Percentiles rank a stretch among this genome's conserved stretches.
phyloP scores from a whole-genome alignment of 2,797 vertebrate genomes.

The Xiphorhynchus erythropygius region DNA sequence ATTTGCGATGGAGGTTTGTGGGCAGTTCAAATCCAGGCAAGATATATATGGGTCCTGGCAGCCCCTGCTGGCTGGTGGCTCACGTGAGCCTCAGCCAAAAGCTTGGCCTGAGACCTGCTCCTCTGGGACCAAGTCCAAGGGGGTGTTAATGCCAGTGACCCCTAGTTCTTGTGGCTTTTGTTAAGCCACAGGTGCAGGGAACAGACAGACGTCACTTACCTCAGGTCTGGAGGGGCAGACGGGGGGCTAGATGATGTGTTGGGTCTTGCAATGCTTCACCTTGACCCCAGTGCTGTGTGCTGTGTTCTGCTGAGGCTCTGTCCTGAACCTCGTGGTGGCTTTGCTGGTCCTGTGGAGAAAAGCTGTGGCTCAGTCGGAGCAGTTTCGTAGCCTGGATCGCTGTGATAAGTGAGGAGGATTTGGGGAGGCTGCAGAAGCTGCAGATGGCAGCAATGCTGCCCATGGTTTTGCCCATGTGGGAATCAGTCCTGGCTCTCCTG shows the following conservation, averaged over 20 bases:
- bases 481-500: neutral
- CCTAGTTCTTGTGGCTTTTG: neutral
- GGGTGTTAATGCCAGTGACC: neutral
- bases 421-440: fast-evolving
- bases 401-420: fast-evolving
- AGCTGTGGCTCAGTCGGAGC: neutral
- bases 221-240: neutral
- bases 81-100: neutral
- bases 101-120: neutral
- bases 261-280: neutral
- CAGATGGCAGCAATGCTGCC: neutral
- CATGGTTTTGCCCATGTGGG: neutral
- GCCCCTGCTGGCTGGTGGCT: neutral
- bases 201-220: neutral
- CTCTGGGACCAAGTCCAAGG: fast-evolving
- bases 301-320: neutral
- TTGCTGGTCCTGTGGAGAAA: neutral
- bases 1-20: neutral
- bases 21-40: neutral
- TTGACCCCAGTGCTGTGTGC: fast-evolving
- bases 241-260: neutral
- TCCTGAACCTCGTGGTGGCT: neutral
- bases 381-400: neutral
- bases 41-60: neutral
- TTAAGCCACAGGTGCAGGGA: neutral